These are phyloP conservation scores for Manis pentadactyla DNA, from an alignment of 2,797 vertebrate genomes.

Conservation along the genomic window DNA sequence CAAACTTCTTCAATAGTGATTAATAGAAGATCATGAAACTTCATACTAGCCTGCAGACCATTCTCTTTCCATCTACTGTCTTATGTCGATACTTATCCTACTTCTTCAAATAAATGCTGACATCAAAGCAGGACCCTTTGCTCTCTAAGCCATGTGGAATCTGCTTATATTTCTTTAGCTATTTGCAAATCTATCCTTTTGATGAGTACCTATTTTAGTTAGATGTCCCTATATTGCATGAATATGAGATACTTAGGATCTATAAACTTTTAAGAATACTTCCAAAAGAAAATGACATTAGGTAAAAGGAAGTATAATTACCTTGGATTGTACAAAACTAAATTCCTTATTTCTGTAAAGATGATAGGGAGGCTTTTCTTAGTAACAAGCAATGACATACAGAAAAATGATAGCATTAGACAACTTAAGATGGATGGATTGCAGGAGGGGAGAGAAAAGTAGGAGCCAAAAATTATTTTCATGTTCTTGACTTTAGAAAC, in stretches of 20 bases:
- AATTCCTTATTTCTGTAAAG: not conserved
- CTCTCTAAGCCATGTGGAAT: not conserved
- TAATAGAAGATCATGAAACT: not conserved
- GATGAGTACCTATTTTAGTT: not conserved
- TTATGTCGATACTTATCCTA: not conserved
- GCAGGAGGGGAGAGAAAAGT: not conserved
- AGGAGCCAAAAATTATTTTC: not conserved
- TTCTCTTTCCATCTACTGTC: not conserved
- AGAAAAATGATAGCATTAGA: not conserved
- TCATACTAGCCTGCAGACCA: not conserved
- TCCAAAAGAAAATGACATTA: not conserved
- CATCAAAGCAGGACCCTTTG: not conserved
- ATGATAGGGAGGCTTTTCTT: not conserved
- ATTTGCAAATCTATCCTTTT: not conserved
- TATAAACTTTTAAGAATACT: not conserved
- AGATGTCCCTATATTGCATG: not conserved
- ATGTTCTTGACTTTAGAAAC: not conserved
- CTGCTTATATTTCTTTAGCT: constrained; percentile 4
- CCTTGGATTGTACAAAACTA: not conserved
- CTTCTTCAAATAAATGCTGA: not conserved
- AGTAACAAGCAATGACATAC: not conserved
- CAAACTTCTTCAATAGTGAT: not conserved
- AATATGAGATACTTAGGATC: not conserved
- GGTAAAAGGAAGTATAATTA: not conserved
- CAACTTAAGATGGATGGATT: not conserved